Base-by-base conservation (phyloP, 2,797 vertebrate species). In the Numenius phaeopus region DNA sequence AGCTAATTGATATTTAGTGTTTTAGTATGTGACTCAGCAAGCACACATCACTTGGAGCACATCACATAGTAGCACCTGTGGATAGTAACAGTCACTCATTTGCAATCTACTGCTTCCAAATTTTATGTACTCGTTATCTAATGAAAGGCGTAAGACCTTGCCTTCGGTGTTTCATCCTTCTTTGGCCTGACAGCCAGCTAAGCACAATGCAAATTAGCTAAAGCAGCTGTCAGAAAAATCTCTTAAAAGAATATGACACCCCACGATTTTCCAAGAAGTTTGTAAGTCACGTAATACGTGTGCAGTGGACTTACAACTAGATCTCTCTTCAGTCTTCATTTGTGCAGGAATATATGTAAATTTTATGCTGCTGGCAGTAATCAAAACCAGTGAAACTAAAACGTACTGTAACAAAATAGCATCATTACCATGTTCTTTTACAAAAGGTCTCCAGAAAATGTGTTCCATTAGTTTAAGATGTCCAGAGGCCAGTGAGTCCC, bases 301-400 rank as follows among this genome's bases (percentile, higher is more conserved):
- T 62, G 78, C 78, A 83, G 55, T 14, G 58, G 34, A 42, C n/a
- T 92, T 44, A 32, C 58, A 90, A 67, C 64, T 42, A 27, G 37
- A 65, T 54, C 32, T 91, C 55, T 87, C 57, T 47, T 75, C 61
- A 81, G 69, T 17, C 80, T 89, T 73, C 79, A 27, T 40, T 72
- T 72, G 58, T 42, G 65, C 65, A 83, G 57, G 44, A 86, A 79
- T 11, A 8, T 10, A 84, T 57, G 85, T 30, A 91, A 71, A 87
- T 91, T 69, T 88, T 83, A 65, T 79, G 81, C 73, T 86, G 88
- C 85, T 92, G 83, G 37, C 58, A 94, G 77, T 27, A 86, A 87
- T 27, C 29, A 27, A 61, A 80, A 49, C 85, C 9, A 82, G 32
- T 82, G 90, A 78, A 86, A 94, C 46, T 6, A 29, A 88, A 86